These are phyloP conservation scores for Rhagophthalmus giganteus DNA, from an alignment of 2,888 invertebrate genomes.

Conservation along the genomic window DNA sequence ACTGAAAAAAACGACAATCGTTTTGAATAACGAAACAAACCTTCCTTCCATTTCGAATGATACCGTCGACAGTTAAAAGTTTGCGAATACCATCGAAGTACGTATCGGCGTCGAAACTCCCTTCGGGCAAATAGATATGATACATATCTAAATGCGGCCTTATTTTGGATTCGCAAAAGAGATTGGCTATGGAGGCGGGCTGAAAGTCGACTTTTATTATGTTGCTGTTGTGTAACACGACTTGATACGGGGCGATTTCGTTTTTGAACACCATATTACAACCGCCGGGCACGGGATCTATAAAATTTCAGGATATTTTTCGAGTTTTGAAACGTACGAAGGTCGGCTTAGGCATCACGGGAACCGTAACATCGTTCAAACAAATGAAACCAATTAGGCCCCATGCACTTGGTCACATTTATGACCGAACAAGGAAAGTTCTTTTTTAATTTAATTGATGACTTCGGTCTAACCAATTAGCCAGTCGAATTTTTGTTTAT, in stretches of 20 bases:
- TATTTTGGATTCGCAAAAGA: slow-evolving; percentile 52
- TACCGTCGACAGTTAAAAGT: slow-evolving; percentile 64
- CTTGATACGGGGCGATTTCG: slow-evolving; percentile 65
- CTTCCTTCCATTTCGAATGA: slow-evolving; percentile 58
- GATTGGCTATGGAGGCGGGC: slow-evolving; percentile 54
- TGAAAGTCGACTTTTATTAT: slow-evolving; percentile 61
- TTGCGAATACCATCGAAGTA: slow-evolving; percentile 65
- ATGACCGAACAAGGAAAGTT: background rate
- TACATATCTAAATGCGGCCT: slow-evolving; percentile 61
- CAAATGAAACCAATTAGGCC: background rate
- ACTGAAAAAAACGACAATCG: too few species aligned
- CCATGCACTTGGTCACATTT: background rate
- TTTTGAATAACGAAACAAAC: slow-evolving; percentile 51
- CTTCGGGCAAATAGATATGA: slow-evolving; percentile 64
- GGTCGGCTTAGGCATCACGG: too few species aligned
- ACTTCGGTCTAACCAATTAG: too few species aligned
- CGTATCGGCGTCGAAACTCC: slow-evolving; percentile 58
- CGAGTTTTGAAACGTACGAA: too few species aligned
- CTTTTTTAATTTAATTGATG: too few species aligned
- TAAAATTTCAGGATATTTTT: too few species aligned
- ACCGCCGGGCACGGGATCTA: slow-evolving; percentile 79
- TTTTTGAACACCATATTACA: slow-evolving; percentile 71
- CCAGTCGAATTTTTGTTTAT: too few species aligned
- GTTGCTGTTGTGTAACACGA: slow-evolving; percentile 50
- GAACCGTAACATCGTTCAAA: too few species aligned